Percentiles rank a stretch among this genome's conserved stretches.
phyloP scores from a whole-genome alignment of 2,113 vertebrate genomes.

The Astatotilapia flaviijosephi region DNA sequence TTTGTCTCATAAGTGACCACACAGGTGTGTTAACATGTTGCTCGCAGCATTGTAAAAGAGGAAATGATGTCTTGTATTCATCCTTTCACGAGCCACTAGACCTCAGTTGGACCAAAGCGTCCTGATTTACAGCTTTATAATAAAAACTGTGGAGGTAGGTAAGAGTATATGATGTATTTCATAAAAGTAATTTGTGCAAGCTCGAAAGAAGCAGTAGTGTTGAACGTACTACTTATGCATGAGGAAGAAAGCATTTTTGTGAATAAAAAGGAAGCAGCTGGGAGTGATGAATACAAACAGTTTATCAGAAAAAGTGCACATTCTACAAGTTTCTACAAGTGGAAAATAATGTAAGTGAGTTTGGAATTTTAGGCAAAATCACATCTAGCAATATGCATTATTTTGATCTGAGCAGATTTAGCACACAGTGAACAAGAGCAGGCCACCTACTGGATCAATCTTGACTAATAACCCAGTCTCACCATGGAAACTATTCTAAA shows the following conservation, averaged over 20 bases:
- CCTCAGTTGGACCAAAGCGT: background rate
- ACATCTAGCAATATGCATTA: background rate
- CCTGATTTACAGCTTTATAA: conserved; percentile 1
- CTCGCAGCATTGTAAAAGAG: background rate
- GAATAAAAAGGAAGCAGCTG: background rate
- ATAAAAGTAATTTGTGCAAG: conserved; percentile 10
- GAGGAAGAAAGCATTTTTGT: background rate
- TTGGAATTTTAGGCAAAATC: background rate
- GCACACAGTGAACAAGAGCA: background rate
- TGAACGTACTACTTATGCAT: background rate
- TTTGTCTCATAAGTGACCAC: background rate
- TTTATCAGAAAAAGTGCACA: background rate
- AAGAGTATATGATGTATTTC: background rate
- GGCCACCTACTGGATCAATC: background rate
- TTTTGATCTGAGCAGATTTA: background rate
- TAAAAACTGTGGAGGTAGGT: background rate
- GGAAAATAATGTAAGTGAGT: background rate
- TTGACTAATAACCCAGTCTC: background rate
- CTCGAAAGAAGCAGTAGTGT: background rate
- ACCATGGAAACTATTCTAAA: conserved; percentile 3
- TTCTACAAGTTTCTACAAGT: background rate
- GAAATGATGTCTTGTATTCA: background rate
- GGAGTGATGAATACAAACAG: background rate
- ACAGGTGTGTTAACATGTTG: conserved; percentile 17
- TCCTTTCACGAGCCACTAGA: background rate